Base-by-base conservation (phyloP, 2,113 vertebrate species). In the Girardinichthys multiradiatus region DNA sequence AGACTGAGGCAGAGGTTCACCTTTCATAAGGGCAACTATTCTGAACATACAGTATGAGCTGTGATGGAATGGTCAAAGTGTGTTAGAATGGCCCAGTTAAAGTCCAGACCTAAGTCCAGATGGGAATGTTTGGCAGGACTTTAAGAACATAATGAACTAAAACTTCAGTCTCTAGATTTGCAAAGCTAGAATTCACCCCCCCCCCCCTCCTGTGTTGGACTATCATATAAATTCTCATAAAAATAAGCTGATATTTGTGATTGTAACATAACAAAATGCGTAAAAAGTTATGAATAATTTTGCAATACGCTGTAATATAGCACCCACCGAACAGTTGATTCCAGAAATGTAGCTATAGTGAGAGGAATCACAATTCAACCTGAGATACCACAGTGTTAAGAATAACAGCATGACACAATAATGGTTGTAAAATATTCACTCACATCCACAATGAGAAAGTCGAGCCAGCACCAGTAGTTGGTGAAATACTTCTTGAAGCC, bases 401-500 rank as follows among this genome's bases (percentile, higher is more conserved):
- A 45, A 4, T 4, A 17, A 45, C 4, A 17, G 17, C 42, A 45
- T 14, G 3, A 45, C 2, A 57, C 14, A n/a, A 0, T 3, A 48
- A 33, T 14, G 7, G 0, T 4, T 59, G 31, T 17, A 29, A 66
- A 39, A 30, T 35, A 27, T 71, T 54, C 31, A 94, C 95, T 95
- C 81, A 96, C 95, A 4, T 95, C 95, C 74, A 98, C 97, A 0
- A 99, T 99, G 8, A 99, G 80, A 80, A 99, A 98, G 88, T 99
- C 97, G 0, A 99, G 95, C 97, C 98, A 99, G 90, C 98, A 99
- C 98, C 98, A 99, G 88, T 97, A 97, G 0, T 97, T 99, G 85
- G 98, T 99, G 92, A 99, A 99, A 87, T 98, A 99, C 83, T 97
- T 98, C 95, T 96, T 96, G 91, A 99, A 99, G 81, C 97, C 97